Conservation (phyloP, 2,113 vertebrate species). For the Probosciger aterrimus region DNA sequence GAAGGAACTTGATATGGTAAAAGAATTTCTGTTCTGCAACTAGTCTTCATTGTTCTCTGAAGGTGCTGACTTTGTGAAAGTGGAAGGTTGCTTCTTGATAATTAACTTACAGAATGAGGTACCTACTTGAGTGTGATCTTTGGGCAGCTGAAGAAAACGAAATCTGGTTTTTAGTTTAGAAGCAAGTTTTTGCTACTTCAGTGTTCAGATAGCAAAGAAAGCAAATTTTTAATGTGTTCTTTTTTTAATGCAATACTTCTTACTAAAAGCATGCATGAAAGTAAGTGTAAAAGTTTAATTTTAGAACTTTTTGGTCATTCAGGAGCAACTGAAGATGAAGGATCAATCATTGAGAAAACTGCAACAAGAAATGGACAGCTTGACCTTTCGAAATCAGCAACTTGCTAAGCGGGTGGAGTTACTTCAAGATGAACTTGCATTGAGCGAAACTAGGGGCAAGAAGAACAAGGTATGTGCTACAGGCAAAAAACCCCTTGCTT, state of each 20-base stretch:
- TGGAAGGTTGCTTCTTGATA: background rate
- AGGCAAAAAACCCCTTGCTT: background rate
- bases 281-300: background rate
- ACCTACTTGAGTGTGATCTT: background rate
- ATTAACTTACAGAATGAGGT: background rate
- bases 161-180: background rate
- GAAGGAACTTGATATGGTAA: background rate
- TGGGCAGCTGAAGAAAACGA: background rate
- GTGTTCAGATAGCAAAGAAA: background rate
- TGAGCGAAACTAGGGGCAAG: constrained; percentile 86
- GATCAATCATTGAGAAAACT: constrained; percentile 93
- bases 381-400: constrained; percentile 96
- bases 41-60: background rate
- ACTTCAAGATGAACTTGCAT: constrained; percentile 90
- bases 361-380: constrained; percentile 98
- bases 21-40: background rate
- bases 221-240: background rate
- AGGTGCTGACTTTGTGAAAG: background rate
- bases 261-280: background rate
- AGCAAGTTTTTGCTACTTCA: background rate
- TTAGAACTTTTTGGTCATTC: background rate
- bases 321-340: constrained; percentile 97
- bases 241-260: background rate
- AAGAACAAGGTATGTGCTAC: constrained; percentile 83
- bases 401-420: constrained; percentile 95